Conservation (phyloP, 2,113 vertebrate genomes). For the Hipposideros armiger region DNA sequence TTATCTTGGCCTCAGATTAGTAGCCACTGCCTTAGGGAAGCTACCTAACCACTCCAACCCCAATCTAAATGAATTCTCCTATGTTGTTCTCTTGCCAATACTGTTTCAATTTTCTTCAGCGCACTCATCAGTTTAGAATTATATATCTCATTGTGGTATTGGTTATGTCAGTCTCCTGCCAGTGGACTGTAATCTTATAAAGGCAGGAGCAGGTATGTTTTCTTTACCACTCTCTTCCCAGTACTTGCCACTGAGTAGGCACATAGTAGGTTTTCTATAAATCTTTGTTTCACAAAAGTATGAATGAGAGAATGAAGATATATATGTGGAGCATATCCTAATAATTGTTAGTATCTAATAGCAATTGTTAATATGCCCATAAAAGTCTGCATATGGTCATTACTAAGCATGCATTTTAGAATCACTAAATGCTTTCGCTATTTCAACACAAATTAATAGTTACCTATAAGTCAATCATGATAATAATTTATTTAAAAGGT, state of each 20-base stretch:
- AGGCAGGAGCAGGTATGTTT: not conserved
- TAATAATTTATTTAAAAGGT: slow-evolving; percentile 81
- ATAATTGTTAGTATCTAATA: slow-evolving; percentile 66
- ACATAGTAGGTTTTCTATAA: not conserved
- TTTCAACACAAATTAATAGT: slow-evolving; percentile 78
- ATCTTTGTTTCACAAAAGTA: slow-evolving; percentile 32
- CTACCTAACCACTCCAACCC: not conserved
- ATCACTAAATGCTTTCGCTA: slow-evolving; percentile 74
- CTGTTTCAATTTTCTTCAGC: not conserved
- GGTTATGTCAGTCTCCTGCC: not conserved
- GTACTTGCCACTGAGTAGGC: slow-evolving; percentile 13
- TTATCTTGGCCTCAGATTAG: not conserved
- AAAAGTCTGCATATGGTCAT: slow-evolving; percentile 52
- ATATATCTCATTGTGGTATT: not conserved
- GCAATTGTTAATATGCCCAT: slow-evolving; percentile 58
- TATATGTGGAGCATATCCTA: not conserved
- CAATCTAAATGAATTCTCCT: not conserved
- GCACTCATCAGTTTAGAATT: slow-evolving; percentile 12
- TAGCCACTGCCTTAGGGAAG: not conserved
- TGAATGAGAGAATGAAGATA: slow-evolving; percentile 56
- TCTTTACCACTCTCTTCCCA: slow-evolving; percentile 12
- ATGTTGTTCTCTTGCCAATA: not conserved
- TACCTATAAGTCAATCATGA: slow-evolving; percentile 70
- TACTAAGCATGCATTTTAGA: slow-evolving; percentile 66
- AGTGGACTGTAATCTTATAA: not conserved